Percentiles rank a stretch among this genome's conserved stretches.
These are phyloP conservation scores for Ctenicera cuprea DNA, from an alignment of 2,888 invertebrate genomes.

Conservation along the genomic window DNA sequence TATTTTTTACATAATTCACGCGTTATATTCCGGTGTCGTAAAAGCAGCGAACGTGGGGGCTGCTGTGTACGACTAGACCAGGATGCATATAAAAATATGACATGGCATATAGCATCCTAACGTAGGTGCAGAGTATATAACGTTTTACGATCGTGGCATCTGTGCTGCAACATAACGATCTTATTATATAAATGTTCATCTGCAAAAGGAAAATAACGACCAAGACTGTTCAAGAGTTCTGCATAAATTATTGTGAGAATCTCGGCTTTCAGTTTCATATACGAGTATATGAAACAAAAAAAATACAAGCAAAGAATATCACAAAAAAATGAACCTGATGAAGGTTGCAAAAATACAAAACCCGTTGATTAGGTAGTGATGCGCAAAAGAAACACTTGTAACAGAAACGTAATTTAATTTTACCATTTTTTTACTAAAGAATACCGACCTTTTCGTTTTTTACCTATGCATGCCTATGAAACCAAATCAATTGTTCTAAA, in stretches of 20 bases:
- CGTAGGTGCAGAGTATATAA: conserved; percentile 50
- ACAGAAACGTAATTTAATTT: too few relatives aligned
- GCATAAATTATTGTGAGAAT: conserved; percentile 13
- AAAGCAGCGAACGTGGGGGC: conserved; percentile 47
- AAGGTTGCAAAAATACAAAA: too few relatives aligned
- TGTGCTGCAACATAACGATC: conserved; percentile 52
- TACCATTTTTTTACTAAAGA: too few relatives aligned
- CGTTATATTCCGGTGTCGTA: conserved; percentile 53
- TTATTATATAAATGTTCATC: conserved; percentile 46
- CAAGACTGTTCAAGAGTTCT: neutral
- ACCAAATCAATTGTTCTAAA: too few relatives aligned
- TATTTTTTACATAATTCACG: conserved; percentile 54
- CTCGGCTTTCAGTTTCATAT: neutral
- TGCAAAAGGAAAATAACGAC: conserved; percentile 24
- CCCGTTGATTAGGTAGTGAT: too few relatives aligned
- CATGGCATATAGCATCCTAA: conserved; percentile 47
- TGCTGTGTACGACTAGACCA: conserved; percentile 45
- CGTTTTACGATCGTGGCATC: conserved; percentile 52
- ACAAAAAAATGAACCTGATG: too few relatives aligned
- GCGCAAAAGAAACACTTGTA: too few relatives aligned
- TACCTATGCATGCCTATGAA: too few relatives aligned
- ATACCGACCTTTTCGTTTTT: too few relatives aligned
- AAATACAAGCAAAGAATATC: too few relatives aligned
- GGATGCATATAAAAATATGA: conserved; percentile 53
- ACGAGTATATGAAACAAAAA: too few relatives aligned